Evolutionary conservation across 2,113 vertebrate species (phyloP).

Genomic region (Hystrix cristata): DNA sequence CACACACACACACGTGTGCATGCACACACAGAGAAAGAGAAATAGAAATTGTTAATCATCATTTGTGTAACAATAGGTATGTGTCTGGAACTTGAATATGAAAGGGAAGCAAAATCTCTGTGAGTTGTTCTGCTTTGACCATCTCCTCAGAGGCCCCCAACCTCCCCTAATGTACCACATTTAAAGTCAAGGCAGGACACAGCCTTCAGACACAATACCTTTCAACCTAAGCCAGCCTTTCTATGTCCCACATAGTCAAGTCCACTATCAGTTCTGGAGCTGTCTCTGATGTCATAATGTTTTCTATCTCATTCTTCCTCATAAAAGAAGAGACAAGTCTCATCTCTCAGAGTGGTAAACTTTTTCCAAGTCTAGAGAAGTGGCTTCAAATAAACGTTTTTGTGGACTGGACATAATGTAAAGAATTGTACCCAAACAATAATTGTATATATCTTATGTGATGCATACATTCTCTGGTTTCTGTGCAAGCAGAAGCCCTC

Average conservation of each 20-base stretch:
- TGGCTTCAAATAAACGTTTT: neutral
- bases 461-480: neutral
- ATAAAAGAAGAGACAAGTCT: neutral
- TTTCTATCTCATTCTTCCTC: neutral
- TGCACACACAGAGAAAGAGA: neutral
- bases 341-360: neutral
- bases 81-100: neutral
- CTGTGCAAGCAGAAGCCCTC: neutral
- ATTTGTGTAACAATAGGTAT: neutral
- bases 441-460: neutral
- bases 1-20: neutral
- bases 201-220: neutral
- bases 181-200: neutral
- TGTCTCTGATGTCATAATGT: neutral
- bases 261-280: neutral
- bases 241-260: neutral
- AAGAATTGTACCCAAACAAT: neutral
- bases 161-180: neutral
- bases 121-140: neutral
- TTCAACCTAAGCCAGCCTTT: neutral
- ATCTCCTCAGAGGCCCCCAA: neutral
- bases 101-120: neutral
- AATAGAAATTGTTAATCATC: neutral
- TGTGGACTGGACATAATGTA: neutral
- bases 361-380: neutral